Conservation (phyloP, 2,113 vertebrate genomes). For the Passer montanus region DNA sequence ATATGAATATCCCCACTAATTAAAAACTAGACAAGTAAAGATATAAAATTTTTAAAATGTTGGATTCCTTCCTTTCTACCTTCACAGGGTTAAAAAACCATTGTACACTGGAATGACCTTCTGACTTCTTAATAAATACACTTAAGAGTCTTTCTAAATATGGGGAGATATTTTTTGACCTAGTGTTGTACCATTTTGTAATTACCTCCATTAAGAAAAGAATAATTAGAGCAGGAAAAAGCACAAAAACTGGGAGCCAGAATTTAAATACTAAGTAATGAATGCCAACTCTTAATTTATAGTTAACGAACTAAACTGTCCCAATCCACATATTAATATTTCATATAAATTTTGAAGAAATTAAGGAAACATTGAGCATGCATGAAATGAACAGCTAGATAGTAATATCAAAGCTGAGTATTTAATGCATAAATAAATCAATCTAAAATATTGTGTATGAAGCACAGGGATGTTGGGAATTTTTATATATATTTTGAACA, state of each 20-base stretch:
- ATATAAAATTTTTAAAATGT: neutral
- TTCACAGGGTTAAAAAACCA: neutral
- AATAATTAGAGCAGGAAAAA: slow-evolving; percentile 30
- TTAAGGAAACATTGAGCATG: slow-evolving; percentile 9
- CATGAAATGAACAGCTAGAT: neutral
- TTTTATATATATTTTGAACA: neutral
- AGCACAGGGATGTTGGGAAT: neutral
- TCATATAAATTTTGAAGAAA: slow-evolving; percentile 34
- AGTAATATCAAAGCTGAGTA: neutral
- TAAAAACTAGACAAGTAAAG: neutral
- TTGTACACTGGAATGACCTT: neutral
- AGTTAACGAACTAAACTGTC: slow-evolving; percentile 43
- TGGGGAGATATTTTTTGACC: neutral
- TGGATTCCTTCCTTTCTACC: neutral
- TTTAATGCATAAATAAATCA: slow-evolving; percentile 14
- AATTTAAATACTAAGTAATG: slow-evolving; percentile 49
- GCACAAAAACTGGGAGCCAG: neutral
- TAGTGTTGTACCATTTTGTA: neutral
- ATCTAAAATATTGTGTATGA: neutral
- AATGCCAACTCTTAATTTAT: slow-evolving; percentile 41
- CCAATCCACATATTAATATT: slow-evolving; percentile 41
- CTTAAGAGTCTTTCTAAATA: neutral
- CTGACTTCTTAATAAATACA: neutral
- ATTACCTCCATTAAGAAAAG: neutral
- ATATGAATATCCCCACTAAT: neutral